phyloP scores from a whole-genome alignment of 2,113 vertebrate species.

The Tenrec ecaudatus region DNA sequence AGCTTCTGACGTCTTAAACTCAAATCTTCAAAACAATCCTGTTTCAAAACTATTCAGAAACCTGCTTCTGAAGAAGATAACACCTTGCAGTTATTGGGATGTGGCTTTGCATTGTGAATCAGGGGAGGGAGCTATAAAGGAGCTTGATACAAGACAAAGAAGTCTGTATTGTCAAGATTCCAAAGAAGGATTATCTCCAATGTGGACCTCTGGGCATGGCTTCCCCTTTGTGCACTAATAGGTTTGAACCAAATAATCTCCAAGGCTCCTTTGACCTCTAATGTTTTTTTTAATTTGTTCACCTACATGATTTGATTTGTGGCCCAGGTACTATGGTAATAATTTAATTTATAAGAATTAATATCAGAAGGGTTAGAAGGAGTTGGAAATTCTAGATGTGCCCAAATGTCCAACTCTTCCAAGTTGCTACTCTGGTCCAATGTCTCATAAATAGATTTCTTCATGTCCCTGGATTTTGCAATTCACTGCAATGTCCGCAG shows the following conservation, averaged over 20 bases:
- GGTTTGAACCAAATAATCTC: background rate
- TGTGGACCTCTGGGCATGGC: background rate
- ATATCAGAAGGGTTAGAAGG: no score
- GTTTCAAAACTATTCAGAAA: background rate
- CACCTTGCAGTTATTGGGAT: background rate
- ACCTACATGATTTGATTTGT: background rate
- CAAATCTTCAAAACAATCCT: background rate
- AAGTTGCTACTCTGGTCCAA: no score
- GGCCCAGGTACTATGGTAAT: background rate
- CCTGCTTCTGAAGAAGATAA: background rate
- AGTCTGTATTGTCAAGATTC: background rate
- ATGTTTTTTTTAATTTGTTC: background rate
- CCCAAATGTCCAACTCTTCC: no score
- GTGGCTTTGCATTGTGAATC: background rate
- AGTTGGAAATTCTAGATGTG: no score
- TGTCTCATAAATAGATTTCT: no score
- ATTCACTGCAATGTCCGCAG: no score
- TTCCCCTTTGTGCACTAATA: background rate
- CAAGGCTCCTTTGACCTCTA: background rate
- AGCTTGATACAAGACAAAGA: background rate
- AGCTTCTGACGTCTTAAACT: background rate
- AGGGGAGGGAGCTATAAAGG: background rate
- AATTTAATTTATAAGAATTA: no score
- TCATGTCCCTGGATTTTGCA: no score
- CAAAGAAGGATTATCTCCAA: background rate